A percentile compares a stretch with the other conserved stretches of the same genome.
Conservation (phyloP, 2,113 vertebrate species). For the Polypterus bichir region DNA sequence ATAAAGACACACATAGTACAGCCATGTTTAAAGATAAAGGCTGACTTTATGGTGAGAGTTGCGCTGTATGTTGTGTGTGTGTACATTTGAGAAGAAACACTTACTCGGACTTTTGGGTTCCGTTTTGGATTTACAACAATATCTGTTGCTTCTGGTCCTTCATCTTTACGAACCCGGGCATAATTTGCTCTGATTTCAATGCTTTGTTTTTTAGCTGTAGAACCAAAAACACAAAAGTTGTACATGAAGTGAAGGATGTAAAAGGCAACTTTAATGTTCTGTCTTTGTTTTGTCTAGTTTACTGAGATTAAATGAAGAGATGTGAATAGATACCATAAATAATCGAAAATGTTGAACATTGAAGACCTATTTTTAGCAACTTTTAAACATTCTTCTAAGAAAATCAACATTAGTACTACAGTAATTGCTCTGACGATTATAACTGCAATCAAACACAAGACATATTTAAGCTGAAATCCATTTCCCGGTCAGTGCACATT, state of each 20-base stretch:
- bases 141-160: constrained; percentile 24
- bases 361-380: neutral
- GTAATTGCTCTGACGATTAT: neutral
- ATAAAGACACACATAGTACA: too few relatives aligned
- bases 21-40: too few relatives aligned
- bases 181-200: constrained; percentile 37
- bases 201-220: constrained; percentile 30
- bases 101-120: constrained; percentile 5
- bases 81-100: constrained; percentile 3
- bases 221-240: neutral
- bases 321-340: neutral
- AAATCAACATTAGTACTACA: neutral
- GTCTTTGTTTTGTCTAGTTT: neutral
- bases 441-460: neutral
- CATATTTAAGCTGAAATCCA: neutral
- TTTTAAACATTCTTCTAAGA: neutral
- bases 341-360: neutral
- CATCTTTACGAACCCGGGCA: constrained; percentile 28
- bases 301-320: neutral
- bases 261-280: neutral
- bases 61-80: neutral
- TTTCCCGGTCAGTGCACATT: constrained; percentile 6
- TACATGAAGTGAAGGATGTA: neutral
- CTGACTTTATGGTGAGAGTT: too few relatives aligned
- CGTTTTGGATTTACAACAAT: constrained; percentile 5